Evolutionary conservation across 2,888 invertebrate species (phyloP).

Genomic region (Eupithecia centaureata): DNA sequence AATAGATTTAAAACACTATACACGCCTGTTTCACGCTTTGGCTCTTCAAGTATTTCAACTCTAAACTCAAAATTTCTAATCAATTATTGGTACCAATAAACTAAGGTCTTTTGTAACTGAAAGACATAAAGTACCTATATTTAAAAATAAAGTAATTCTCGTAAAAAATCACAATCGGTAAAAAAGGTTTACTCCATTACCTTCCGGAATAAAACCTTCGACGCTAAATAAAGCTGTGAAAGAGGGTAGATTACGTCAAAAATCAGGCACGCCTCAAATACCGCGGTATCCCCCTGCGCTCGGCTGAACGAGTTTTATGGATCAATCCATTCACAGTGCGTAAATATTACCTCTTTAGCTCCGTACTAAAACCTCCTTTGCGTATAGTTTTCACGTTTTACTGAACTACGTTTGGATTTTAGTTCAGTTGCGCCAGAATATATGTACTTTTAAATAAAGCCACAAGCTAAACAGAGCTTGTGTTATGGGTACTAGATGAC

Average conservation of each 20-base stretch:
- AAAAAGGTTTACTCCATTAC: constrained; percentile 1
- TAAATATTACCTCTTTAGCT: not conserved
- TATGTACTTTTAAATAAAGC: too few species aligned
- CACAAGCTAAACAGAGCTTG: too few species aligned
- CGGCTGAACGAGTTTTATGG: constrained; percentile 33
- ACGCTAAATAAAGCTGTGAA: constrained; percentile 23
- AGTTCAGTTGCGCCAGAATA: not conserved
- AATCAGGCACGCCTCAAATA: constrained; percentile 31
- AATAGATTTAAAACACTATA: too few species aligned
- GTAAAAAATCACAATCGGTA: not conserved
- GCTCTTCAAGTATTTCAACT: not conserved
- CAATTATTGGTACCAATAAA: too few species aligned
- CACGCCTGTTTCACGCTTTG: not conserved
- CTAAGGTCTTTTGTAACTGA: not conserved
- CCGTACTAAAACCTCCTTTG: not conserved
- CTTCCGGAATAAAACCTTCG: constrained; percentile 10
- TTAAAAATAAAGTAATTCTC: not conserved
- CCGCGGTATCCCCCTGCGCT: constrained; percentile 19
- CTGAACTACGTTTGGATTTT: not conserved
- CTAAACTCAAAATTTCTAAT: too few species aligned
- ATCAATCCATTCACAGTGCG: constrained; percentile 26
- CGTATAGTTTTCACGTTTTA: not conserved
- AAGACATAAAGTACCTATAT: too few species aligned
- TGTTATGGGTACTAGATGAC: too few species aligned
- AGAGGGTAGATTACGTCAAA: constrained; percentile 32